Evolutionary conservation across 2,888 invertebrate species (phyloP), one percentile per base, ranked within the genome.

Genomic region (Vandiemenella viatica): DNA sequence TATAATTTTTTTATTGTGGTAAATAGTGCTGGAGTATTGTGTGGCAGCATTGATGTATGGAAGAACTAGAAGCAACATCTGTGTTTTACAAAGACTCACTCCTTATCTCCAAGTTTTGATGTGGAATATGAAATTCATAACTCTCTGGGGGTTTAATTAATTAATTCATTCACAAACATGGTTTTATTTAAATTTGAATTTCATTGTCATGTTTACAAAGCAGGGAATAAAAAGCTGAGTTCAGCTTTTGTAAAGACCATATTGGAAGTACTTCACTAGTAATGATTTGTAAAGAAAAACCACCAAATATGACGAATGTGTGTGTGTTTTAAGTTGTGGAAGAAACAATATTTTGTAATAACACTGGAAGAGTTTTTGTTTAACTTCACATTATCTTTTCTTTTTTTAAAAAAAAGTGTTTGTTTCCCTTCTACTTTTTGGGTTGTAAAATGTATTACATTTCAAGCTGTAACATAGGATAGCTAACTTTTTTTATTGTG

Each of bases 291-390:
- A n/a, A n/a, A n/a, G n/a, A n/a, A n/a, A n/a, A n/a, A n/a, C n/a
- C n/a, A n/a, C n/a, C 38, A 15, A 41, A 37, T 45, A 46, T 46
- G 49, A 45, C 48, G 51, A 49, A 51, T 50, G 49, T 53, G 53
- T 53, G 53, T 53, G 50, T 53, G 45, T 50, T 53, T 51, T 53
- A 47, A 49, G 51, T 53, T 51, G 49, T 51, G 51, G 51, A 51
- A 49, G 51, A 40, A 49, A 49, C 50, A 49, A 42, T 51, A 51
- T 51, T 53, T 53, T 53, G 47, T 53, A 53, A 51, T 51, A 49
- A 51, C 53, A 46, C 42, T 32, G 40, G 43, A 47, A 45, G 37
- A 49, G 17, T 8, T 53, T 53, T 47, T 51, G 52, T 52, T 52
- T 43, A 43, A 43, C 37, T 45, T 52, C 40, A 41, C 44, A n/a